Evolutionary conservation across 2,113 vertebrate species (phyloP).

Genomic region (Ceuthmochares aereus): DNA sequence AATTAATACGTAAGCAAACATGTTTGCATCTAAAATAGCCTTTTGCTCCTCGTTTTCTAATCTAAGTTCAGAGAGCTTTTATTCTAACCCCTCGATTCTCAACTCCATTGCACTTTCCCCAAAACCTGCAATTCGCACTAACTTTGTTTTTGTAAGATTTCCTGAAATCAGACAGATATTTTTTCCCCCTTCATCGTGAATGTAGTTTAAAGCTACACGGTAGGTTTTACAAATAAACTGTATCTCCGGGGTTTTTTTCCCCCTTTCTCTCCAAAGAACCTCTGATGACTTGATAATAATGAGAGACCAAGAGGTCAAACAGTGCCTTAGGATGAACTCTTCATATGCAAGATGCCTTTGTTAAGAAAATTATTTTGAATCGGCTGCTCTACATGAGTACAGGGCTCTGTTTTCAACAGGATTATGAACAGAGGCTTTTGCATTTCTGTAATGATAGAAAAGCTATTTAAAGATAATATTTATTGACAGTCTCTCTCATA

Average conservation of each 20-base stretch:
- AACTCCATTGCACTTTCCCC: background rate
- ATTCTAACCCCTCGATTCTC: background rate
- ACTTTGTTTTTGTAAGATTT: conserved; percentile 30
- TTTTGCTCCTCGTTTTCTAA: background rate
- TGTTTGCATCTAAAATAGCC: background rate
- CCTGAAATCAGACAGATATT: conserved; percentile 38
- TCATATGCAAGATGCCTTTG: conserved; percentile 67
- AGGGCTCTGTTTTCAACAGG: conserved; percentile 54
- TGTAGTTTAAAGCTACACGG: conserved; percentile 17
- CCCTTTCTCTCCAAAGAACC: conserved; percentile 54
- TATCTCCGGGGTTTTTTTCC: background rate
- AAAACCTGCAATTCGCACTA: conserved; percentile 29
- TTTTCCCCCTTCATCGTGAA: background rate
- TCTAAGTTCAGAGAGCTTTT: conserved; percentile 26
- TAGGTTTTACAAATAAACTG: conserved; percentile 65
- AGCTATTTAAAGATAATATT: conserved; percentile 56
- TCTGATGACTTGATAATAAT: conserved; percentile 70
- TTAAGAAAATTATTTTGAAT: conserved; percentile 76
- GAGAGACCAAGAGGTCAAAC: conserved; percentile 70
- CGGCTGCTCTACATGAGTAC: conserved; percentile 59
- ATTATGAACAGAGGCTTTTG: conserved; percentile 48
- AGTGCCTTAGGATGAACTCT: conserved; percentile 66
- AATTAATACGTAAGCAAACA: conserved; percentile 59
- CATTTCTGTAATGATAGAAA: conserved; percentile 47
- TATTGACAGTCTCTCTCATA: conserved; percentile 27